Evolutionary conservation across 2,888 invertebrate genomes (phyloP), one percentile per base, ranked within the genome.

Genomic region (Apocheima hispidaria): DNA sequence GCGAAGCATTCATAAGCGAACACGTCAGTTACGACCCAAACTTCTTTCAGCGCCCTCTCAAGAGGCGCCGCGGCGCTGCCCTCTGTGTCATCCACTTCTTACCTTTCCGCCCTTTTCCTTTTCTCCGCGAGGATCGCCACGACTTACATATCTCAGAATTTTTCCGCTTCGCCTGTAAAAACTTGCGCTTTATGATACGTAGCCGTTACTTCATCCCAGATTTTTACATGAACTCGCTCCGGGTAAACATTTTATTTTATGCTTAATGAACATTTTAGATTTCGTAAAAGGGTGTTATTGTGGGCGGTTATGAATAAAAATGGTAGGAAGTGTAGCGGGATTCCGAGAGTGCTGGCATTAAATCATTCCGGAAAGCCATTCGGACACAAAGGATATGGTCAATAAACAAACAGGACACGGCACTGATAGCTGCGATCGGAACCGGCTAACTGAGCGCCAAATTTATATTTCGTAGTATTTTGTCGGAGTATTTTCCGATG

Each of bases 311-410:
- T 81, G 77, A 83, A 83, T 81, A 82, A 83, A 83, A 83, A 81
- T 73, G 76, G 69, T 77, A 76, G 74, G 71, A 77, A 81, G 73
- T 73, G 72, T 71, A 70, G 71, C 71, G 71, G 50, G 72, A 71
- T 70, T 75, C 70, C 75, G 78, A 83, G 74, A 75, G 77, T 73
- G 76, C 74, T 71, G 64, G 71, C 78, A 77, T 82, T 88, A 87
- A 87, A 88, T 88, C 88, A 86, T 85, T 72, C 72, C 75, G 72
- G 75, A 84, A 86, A 84, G 81, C 83, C 84, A 83, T 87, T 86
- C 80, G 77, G 79, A 83, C 81, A 87, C 82, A 87, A 87, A 88
- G 85, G 83, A 85, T 87, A 82, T 85, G 84, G 82, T 84, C 87
- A 88, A 88, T 88, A 88, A 88, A 87, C 86, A 87, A 86, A 87